A percentile compares a stretch with the other conserved stretches of the same genome.
Conservation (phyloP, 2,888 invertebrate species). For the Caenorhabditis panamensis region DNA sequence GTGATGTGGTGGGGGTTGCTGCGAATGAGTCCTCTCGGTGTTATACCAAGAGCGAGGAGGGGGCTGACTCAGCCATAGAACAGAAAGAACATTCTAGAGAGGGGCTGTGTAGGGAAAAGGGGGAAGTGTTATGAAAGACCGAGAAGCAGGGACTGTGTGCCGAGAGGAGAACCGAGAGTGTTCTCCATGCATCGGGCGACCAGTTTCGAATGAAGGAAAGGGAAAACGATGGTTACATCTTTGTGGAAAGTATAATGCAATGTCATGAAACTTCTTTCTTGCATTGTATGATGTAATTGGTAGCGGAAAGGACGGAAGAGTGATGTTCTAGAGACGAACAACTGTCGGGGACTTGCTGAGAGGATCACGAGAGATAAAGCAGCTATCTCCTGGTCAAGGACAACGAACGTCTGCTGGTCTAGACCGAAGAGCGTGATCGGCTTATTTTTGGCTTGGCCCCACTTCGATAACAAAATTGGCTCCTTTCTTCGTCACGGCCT, state of each 20-base stretch:
- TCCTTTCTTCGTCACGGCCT: slow-evolving; percentile 1
- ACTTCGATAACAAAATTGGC: slow-evolving; percentile 18
- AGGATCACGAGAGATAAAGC: background rate
- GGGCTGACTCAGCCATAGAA: slow-evolving; percentile 29
- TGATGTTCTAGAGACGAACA: slow-evolving; percentile 11
- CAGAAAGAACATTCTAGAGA: slow-evolving; percentile 51
- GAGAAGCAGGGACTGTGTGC: background rate
- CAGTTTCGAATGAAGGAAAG: background rate
- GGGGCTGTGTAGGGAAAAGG: slow-evolving; percentile 29
- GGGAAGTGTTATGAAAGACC: slow-evolving; percentile 31
- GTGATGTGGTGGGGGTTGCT: background rate
- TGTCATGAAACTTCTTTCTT: slow-evolving; percentile 13
- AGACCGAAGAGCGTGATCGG: too few relatives aligned
- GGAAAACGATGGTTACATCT: slow-evolving; percentile 25
- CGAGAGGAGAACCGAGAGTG: slow-evolving; percentile 18
- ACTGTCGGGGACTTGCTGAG: slow-evolving; percentile 23
- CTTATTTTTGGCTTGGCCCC: background rate
- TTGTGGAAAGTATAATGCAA: slow-evolving; percentile 9
- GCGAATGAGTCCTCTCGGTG: slow-evolving; percentile 21
- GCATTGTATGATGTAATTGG: slow-evolving; percentile 26
- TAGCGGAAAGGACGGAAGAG: background rate
- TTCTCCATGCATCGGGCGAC: slow-evolving; percentile 1
- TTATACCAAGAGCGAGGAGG: slow-evolving; percentile 26
- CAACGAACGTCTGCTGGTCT: background rate
- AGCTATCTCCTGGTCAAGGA: slow-evolving; percentile 27